Percentiles rank a stretch among this genome's conserved stretches.
phyloP scores from a whole-genome alignment of 2,888 invertebrate species.

The Agrochola circellaris region DNA sequence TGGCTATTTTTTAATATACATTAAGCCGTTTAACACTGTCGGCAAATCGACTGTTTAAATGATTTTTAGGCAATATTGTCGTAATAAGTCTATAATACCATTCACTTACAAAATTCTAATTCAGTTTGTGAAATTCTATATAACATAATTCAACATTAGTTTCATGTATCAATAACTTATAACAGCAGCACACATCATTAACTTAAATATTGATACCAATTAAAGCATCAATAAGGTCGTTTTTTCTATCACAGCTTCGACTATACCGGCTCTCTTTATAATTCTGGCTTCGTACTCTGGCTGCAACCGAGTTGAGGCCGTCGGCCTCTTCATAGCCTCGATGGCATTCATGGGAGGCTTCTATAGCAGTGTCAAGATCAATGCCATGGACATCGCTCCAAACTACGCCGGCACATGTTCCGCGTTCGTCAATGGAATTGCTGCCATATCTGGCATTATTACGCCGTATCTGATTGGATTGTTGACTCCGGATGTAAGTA shows the following conservation, averaged over 20 bases:
- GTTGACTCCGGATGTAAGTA: conserved; percentile 91
- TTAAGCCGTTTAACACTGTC: neutral
- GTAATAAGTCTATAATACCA: neutral
- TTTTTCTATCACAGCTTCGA: conserved; percentile 88
- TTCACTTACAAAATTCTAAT: neutral
- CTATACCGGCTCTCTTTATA: conserved; percentile 91
- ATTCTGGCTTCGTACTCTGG: conserved; percentile 92
- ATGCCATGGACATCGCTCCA: conserved; percentile 92
- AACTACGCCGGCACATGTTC: conserved; percentile 92
- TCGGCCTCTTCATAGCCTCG: conserved; percentile 91
- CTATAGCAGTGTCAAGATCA: conserved; percentile 93
- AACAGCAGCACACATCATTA: neutral
- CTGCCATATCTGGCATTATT: conserved; percentile 91
- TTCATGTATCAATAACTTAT: neutral
- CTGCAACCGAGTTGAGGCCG: conserved; percentile 87
- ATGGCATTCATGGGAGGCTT: conserved; percentile 93
- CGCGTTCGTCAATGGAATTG: conserved; percentile 92
- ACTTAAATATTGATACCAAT: neutral
- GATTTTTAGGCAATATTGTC: neutral
- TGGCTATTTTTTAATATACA: neutral
- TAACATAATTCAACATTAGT: neutral
- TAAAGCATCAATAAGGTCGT: conserved; percentile 15
- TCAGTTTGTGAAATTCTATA: neutral
- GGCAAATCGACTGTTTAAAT: neutral
- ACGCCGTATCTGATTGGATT: conserved; percentile 91